Evolutionary conservation across 2,797 vertebrate genomes (phyloP), one percentile per base, ranked within the genome.

Genomic region (Anomalospiza imberbis): DNA sequence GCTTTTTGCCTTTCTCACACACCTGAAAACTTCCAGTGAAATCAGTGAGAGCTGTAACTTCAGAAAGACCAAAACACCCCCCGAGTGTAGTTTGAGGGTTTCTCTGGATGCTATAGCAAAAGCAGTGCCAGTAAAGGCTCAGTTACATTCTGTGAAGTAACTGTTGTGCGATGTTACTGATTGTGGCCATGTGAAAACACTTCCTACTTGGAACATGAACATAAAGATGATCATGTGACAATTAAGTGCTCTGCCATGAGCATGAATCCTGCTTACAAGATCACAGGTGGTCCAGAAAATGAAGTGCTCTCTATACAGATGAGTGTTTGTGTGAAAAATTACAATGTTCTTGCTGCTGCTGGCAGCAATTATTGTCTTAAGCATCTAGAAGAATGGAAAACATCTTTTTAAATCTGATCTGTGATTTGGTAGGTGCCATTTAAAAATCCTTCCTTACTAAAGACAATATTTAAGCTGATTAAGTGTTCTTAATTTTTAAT

Each of bases 241-340:
- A 11, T 60, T 62, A 75, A 91, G 21, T 73, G 47, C 62, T 85
- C n/a, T 75, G 51, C 68, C 21, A 10, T 29, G 58, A 91, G 40
- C 31, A 10, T 31, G 17, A 68, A 45, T 86, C 40, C 7, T 1
- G 20, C n/a, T n/a, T 88, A 11, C 54, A 63, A 73, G 82, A 73
- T 94, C 85, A 66, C 73, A 76, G 48, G 78, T 82, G 83, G 81
- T 78, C 62, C 76, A 85, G 76, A 88, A 91, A 70, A 78, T 87
- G 29, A 88, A 91, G 68, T 72, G 47, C 75, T 55, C 44, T 85
- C n/a, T 62, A 6, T 76, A 74, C 28, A 48, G 36, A 62, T 54
- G 45, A 80, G 50, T 82, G 67, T 87, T 71, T 71, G 61, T 87
- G 36, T 89, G 88, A 94, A 89, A 95, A 89, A 87, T 82, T 63